Base-by-base conservation (phyloP, 2,113 vertebrate genomes). In the Pteronura brasiliensis region DNA sequence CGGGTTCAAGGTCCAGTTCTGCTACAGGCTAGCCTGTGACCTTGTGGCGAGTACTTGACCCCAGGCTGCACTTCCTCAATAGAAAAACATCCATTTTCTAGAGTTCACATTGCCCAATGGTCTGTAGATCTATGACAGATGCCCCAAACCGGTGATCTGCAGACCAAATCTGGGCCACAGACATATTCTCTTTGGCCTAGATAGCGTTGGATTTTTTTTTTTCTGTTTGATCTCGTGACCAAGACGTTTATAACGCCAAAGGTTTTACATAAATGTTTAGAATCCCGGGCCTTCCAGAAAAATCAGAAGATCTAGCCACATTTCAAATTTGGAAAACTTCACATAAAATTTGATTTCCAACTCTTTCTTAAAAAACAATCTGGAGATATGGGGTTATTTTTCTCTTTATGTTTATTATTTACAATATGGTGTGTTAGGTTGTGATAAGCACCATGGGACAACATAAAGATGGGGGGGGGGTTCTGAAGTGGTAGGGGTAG, bases 261-360 rank as follows among this genome's bases (percentile, higher is more conserved):
- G 36, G n/a, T 95, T 84, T 96, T 77, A 42, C 13, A 59, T 76
- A 85, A 95, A 94, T 72, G 59, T 92, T 31, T 55, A n/a, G 39
- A 90, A 90, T 25, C 52, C 15, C 21, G 72, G 44, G 7, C 61
- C 86, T 14, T 69, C 47, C 88, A 88, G 49, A 95, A 92, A 96
- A 85, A 44, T 69, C 27, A 49, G 21, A 80, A 39, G 42, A 92
- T 57, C 34, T 90, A 59, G n/a, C 47, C 90, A 81, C 9, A 49
- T 91, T 93, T 81, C 52, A 95, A 86, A 83, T 59, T 76, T 47
- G 74, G 25, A 95, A 96, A 55, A 86, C 23, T 72, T 92, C 18
- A 90, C 59, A 69, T 61, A 80, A 74, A 47, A 15, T 67, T 90
- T n/a, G 3, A 76, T 65, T 83, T 95, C 27, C 36, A 76, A 14